Evolutionary conservation across 1,140 invertebrate genomes (phyloP).

Genomic region (Drosophila nasuta): DNA sequence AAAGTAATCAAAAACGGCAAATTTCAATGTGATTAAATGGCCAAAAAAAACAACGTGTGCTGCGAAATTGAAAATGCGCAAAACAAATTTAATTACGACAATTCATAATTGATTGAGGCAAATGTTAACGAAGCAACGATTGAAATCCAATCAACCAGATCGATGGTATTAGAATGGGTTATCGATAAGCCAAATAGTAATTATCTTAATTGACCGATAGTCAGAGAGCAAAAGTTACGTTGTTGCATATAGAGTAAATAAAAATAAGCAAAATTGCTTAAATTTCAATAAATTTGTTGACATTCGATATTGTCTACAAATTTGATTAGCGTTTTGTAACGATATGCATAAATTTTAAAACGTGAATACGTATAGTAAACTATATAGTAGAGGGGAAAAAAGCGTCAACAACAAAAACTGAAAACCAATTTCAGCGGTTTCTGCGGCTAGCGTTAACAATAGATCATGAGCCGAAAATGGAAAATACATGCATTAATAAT

Average conservation of each 20-base stretch:
- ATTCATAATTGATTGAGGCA: neutral
- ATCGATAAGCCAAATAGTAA: no score
- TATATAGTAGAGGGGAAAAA: neutral
- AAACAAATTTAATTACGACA: slow-evolving; percentile 20
- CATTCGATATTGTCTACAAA: slow-evolving; percentile 40
- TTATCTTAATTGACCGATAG: no score
- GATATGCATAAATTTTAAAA: slow-evolving; percentile 36
- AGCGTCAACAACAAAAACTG: neutral
- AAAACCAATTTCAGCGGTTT: slow-evolving; percentile 34
- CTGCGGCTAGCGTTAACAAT: slow-evolving; percentile 52
- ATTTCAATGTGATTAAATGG: slow-evolving; percentile 61
- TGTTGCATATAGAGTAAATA: neutral
- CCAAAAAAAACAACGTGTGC: slow-evolving; percentile 13
- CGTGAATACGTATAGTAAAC: slow-evolving; percentile 21
- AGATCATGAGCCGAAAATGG: slow-evolving; percentile 72
- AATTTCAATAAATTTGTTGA: slow-evolving; percentile 8
- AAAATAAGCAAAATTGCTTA: slow-evolving; percentile 18
- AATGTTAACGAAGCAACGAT: neutral
- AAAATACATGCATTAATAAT: slow-evolving; percentile 77
- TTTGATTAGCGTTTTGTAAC: slow-evolving; percentile 39
- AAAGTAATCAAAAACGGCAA: slow-evolving; percentile 65
- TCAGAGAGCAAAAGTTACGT: neutral
- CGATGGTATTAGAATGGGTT: neutral
- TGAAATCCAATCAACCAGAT: neutral
- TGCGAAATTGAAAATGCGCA: neutral